phyloP scores from a whole-genome alignment of 2,797 vertebrate genomes.

The Pangasius djambal region DNA sequence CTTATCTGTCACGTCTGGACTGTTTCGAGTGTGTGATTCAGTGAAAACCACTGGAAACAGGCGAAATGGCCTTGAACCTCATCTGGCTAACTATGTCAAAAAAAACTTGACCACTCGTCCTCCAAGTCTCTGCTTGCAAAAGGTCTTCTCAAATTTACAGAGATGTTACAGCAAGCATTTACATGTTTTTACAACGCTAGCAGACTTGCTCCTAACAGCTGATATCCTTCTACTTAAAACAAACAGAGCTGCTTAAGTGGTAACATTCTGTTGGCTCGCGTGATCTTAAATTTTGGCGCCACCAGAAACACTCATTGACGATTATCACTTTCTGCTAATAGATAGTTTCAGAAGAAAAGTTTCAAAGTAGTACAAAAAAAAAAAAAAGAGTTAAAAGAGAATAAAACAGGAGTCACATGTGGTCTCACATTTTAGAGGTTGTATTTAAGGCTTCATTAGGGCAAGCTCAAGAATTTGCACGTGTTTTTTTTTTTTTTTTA shows the following conservation, averaged over 20 bases:
- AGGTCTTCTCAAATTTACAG: background rate
- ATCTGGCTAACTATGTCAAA: background rate
- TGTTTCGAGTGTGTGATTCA: background rate
- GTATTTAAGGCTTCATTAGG: slow-evolving; percentile 1
- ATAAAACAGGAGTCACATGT: background rate
- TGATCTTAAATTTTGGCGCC: background rate
- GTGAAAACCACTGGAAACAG: background rate
- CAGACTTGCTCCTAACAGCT: background rate
- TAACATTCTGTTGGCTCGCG: background rate
- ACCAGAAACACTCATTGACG: background rate
- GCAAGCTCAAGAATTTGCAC: slow-evolving; percentile 5
- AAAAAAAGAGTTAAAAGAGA: background rate
- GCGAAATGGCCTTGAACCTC: background rate
- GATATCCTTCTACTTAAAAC: background rate
- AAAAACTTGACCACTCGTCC: background rate
- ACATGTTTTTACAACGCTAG: background rate
- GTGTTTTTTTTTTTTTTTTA: slow-evolving; percentile 4
- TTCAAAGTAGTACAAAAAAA: background rate
- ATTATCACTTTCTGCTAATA: background rate
- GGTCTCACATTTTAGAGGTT: background rate
- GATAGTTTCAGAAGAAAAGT: background rate
- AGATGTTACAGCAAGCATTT: background rate
- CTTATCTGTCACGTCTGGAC: background rate
- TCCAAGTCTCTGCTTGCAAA: background rate
- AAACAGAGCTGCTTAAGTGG: background rate